phyloP scores from a whole-genome alignment of 2,113 vertebrate genomes.

The Dicentrarchus labrax region DNA sequence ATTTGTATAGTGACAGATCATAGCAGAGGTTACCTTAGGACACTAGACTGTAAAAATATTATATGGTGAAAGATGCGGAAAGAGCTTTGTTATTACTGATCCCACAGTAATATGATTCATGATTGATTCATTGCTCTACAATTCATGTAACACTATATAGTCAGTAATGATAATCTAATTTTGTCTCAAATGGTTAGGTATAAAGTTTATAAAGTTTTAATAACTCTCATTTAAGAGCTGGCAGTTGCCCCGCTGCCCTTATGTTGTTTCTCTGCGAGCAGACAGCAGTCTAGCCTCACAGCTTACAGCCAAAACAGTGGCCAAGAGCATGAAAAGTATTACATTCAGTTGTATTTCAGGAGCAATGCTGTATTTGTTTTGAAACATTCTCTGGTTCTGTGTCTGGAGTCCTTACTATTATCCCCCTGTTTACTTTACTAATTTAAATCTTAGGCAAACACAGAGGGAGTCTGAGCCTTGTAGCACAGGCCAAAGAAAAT shows the following conservation, averaged over 20 bases:
- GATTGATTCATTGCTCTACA: neutral
- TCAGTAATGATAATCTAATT: neutral
- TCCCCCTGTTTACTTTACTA: neutral
- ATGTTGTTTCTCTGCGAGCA: neutral
- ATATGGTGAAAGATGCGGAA: no score
- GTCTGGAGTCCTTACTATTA: neutral
- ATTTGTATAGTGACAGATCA: no score
- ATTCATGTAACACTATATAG: neutral
- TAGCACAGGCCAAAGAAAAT: neutral
- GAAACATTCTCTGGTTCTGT: neutral
- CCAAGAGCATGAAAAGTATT: constrained; percentile 4
- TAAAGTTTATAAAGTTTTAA: neutral
- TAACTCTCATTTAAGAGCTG: neutral
- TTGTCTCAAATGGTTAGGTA: neutral
- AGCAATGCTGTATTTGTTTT: neutral
- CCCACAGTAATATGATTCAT: no score
- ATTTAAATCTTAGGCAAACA: neutral
- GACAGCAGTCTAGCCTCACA: neutral
- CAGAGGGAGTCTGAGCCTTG: no score
- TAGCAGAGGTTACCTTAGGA: no score
- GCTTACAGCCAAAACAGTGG: neutral
- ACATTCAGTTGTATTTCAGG: neutral
- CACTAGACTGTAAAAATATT: no score
- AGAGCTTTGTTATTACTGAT: no score
- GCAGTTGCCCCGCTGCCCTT: constrained; percentile 1